Conservation (phyloP, 1,140 invertebrate species). For the Drosophila biarmipes region DNA sequence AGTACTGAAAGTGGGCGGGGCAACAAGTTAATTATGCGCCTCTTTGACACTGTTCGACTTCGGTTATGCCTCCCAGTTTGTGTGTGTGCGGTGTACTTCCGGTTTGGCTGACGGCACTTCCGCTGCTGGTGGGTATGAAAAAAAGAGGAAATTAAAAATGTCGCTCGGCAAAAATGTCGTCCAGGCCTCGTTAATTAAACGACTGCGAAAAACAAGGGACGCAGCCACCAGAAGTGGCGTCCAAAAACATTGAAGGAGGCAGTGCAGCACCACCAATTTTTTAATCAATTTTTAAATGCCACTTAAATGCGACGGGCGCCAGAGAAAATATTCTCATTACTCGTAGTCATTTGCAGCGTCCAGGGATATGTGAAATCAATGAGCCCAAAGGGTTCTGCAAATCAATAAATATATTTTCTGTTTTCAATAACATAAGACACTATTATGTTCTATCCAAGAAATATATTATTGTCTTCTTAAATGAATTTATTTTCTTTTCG, state of each 20-base stretch:
- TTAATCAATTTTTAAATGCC: conserved; percentile 78
- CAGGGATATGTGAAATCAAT: conserved; percentile 17
- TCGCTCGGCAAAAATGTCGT: conserved; percentile 46
- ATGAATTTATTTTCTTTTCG: not conserved
- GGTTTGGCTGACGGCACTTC: conserved; percentile 67
- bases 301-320: conserved; percentile 58
- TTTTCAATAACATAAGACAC: too few relatives aligned
- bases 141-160: conserved; percentile 77
- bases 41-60: conserved; percentile 43
- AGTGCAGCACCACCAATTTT: conserved; percentile 43
- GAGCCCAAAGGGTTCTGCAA: not conserved
- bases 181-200: conserved; percentile 70
- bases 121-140: conserved; percentile 28
- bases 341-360: conserved; percentile 17
- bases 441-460: too few relatives aligned
- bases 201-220: conserved; percentile 23
- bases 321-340: conserved; percentile 62
- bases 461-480: too few relatives aligned
- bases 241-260: conserved; percentile 42
- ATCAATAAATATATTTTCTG: not conserved
- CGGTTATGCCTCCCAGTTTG: conserved; percentile 5
- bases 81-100: conserved; percentile 63
- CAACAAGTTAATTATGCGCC: conserved; percentile 79
- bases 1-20: conserved; percentile 55
- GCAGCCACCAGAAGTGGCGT: conserved; percentile 18